A percentile compares a stretch with the other conserved stretches of the same genome.
These are phyloP conservation scores for Emberiza fucata DNA, from an alignment of 2,113 vertebrate genomes.

Conservation along the genomic window DNA sequence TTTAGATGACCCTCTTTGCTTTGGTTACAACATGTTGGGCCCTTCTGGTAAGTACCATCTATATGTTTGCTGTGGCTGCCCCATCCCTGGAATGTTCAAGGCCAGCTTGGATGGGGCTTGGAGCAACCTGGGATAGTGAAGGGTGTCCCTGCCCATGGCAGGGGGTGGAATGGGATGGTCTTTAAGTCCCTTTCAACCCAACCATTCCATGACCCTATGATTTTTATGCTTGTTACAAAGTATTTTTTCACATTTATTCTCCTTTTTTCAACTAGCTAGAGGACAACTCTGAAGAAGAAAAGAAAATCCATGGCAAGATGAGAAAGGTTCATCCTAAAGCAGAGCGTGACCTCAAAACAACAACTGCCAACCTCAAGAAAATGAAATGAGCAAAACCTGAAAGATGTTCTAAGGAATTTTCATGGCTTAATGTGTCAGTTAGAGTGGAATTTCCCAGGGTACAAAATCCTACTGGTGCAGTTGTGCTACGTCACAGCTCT, in stretches of 20 bases:
- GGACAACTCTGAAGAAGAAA: constrained; percentile 74
- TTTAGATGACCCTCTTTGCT: not conserved
- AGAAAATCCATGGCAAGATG: constrained; percentile 71
- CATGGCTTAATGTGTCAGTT: not conserved
- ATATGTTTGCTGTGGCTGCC: not conserved
- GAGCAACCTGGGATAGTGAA: not conserved
- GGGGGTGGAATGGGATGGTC: rapidly evolving
- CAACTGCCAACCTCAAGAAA: constrained; percentile 67
- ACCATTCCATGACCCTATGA: not conserved
- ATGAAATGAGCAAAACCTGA: constrained; percentile 69
- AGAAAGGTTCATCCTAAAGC: constrained; percentile 71
- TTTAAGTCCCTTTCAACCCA: not conserved
- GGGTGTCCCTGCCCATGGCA: not conserved
- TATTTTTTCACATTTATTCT: not conserved
- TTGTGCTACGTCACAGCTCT: not conserved
- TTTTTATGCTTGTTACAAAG: not conserved
- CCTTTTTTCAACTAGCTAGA: constrained; percentile 45
- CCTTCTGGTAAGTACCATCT: not conserved
- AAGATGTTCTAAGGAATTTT: constrained; percentile 71
- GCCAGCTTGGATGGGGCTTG: not conserved
- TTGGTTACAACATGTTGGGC: not conserved
- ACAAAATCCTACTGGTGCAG: not conserved
- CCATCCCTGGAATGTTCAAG: not conserved
- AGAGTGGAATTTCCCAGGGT: not conserved
- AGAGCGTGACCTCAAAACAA: constrained; percentile 72